Base-by-base conservation (phyloP, 2,888 invertebrate genomes). In the Drosophila subquinaria region DNA sequence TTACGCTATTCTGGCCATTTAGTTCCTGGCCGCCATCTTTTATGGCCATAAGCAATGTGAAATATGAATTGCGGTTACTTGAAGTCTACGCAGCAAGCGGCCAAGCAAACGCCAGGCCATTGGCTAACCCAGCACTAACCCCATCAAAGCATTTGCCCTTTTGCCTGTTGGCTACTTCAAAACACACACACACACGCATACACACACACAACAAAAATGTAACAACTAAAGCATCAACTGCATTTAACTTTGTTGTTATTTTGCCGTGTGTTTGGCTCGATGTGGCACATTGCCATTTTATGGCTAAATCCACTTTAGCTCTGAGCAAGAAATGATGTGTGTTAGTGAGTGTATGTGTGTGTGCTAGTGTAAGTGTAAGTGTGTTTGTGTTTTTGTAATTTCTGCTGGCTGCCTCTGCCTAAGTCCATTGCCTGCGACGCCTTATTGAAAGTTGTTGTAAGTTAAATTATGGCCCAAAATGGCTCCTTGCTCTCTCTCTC, bases 391-490 rank as follows among this genome's bases (percentile, higher is more conserved):
- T 62, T 69, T 66, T 62, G 77, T 71, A 74, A 74, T 69, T 69
- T 75, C 56, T 63, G 74, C 79, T 64, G 74, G 52, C 40, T 71
- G 47, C 71, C 69, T 45, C 50, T 69, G 60, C 57, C 66, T 57
- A 64, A 62, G 74, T 61, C 50, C 64, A 59, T 45, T 69, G 75
- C 68, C 80, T 81, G 70, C 71, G 76, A 62, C 66, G 79, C 76
- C 78, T 86, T 86, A 88, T 86, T 86, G 88, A 85, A 88, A 81
- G 82, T 88, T 87, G 86, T 87, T 88, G 88, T 82, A 86, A 88
- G 83, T 86, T 86, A 88, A 87, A 82, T 87, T 83, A 88, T 88
- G 83, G 72, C 81, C 81, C 27, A 65, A 86, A 78, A 86, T 82
- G 71, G 76, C 76, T 82, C 67, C 56, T 82, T 69, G 69, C 72